Conservation (phyloP, 2,797 vertebrate species). For the Pipistrellus pygmaeus region DNA sequence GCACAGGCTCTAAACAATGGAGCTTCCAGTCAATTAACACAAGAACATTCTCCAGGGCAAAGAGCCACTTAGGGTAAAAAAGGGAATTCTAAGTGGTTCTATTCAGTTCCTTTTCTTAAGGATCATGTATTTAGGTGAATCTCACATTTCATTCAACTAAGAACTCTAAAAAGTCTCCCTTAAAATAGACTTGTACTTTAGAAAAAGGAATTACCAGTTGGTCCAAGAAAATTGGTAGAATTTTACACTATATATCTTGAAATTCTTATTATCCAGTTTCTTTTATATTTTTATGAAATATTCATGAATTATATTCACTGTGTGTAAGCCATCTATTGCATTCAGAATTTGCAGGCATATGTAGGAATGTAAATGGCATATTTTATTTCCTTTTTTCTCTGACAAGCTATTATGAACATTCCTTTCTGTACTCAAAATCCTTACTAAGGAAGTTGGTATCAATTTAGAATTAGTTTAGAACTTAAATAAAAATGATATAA, state of each 20-base stretch:
- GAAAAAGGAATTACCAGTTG: constrained; percentile 62
- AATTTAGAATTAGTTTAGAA: constrained; percentile 75
- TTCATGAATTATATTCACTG: constrained; percentile 62
- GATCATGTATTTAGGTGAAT: constrained; percentile 64
- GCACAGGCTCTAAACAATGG: constrained; percentile 15
- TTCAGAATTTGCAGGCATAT: constrained; percentile 71
- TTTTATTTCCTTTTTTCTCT: constrained; percentile 78
- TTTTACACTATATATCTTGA: constrained; percentile 21
- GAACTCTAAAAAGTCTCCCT: constrained; percentile 64
- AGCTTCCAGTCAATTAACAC: constrained; percentile 66
- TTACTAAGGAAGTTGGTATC: constrained; percentile 78
- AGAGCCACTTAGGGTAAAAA: constrained; percentile 41
- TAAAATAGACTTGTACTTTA: constrained; percentile 71
- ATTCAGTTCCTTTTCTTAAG: constrained; percentile 70
- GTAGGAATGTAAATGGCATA: constrained; percentile 79
- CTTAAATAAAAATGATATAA: constrained; percentile 74
- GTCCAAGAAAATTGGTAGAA: constrained; percentile 57
- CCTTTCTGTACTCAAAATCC: constrained; percentile 67
- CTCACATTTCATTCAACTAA: constrained; percentile 58
- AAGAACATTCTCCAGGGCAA: constrained; percentile 44
- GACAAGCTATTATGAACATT: constrained; percentile 81
- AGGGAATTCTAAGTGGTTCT: constrained; percentile 50
- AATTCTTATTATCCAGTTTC: constrained; percentile 23
- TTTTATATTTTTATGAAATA: constrained; percentile 28
- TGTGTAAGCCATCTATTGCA: constrained; percentile 60